Percentiles rank a stretch among this genome's conserved stretches.
These are phyloP conservation scores for Petrocephalus microphthalmus DNA, from an alignment of 2,113 vertebrate species.

Conservation along the genomic window DNA sequence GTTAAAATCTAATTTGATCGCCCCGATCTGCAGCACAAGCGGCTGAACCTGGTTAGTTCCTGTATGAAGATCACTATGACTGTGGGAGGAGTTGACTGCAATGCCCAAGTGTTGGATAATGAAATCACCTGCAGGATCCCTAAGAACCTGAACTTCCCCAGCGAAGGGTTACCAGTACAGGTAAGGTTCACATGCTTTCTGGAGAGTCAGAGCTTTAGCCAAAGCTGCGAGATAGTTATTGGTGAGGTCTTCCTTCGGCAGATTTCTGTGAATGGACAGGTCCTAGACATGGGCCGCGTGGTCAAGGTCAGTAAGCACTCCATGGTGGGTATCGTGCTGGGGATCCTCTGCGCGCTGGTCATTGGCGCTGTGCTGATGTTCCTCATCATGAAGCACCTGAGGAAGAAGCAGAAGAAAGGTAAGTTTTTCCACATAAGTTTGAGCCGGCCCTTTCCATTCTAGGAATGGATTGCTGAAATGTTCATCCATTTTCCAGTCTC, in stretches of 20 bases:
- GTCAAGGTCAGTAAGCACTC: conserved; percentile 57
- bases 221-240: neutral
- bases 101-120: conserved; percentile 72
- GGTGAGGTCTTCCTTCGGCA: conserved; percentile 15
- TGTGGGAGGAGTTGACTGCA: conserved; percentile 71
- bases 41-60: conserved; percentile 65
- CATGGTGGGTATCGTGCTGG: conserved; percentile 67
- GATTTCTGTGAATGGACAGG: conserved; percentile 68
- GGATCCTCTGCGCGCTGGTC: conserved; percentile 63
- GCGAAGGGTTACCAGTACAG: conserved; percentile 61
- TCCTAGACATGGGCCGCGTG: conserved; percentile 69
- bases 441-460: neutral
- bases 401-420: conserved; percentile 60
- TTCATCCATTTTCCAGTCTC: conserved; percentile 51
- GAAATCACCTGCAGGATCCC: conserved; percentile 81
- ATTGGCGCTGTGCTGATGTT: conserved; percentile 56
- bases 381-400: conserved; percentile 60
- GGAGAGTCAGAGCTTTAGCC: neutral
- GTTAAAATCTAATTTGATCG: neutral
- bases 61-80: conserved; percentile 83
- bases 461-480: conserved; percentile 43
- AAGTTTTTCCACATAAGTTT: neutral
- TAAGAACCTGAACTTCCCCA: conserved; percentile 59
- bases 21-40: conserved; percentile 63
- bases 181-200: conserved; percentile 45